phyloP scores from a whole-genome alignment of 2,113 vertebrate species.

The Mixornis gularis region DNA sequence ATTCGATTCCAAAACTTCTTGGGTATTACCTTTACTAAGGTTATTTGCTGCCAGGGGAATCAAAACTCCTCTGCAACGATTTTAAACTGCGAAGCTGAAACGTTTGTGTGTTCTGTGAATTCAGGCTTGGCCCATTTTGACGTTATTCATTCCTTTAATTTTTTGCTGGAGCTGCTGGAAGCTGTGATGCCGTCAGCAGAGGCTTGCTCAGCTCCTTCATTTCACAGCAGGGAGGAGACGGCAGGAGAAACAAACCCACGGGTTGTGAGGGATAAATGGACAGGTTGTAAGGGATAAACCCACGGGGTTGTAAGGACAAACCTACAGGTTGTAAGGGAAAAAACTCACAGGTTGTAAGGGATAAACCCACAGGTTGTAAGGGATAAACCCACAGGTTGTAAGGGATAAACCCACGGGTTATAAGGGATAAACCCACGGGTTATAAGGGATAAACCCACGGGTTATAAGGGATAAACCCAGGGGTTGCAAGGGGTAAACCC shows the following conservation, averaged over 20 bases:
- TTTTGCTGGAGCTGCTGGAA: not conserved
- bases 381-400: not conserved
- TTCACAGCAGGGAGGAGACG: not conserved
- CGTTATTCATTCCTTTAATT: not conserved
- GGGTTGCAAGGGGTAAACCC: not conserved
- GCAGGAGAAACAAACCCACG: not conserved
- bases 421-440: not conserved
- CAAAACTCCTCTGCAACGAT: not conserved
- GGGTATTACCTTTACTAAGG: not conserved
- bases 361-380: not conserved
- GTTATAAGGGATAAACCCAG: not conserved
- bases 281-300: not conserved
- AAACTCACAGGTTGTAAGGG: not conserved
- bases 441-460: not conserved
- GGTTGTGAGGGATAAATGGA: not conserved
- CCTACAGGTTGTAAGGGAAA: not conserved
- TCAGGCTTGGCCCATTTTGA: not conserved
- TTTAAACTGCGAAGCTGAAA: not conserved
- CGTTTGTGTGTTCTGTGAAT: not conserved
- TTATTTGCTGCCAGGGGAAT: not conserved
- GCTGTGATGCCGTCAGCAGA: not conserved
- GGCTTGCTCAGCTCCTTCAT: not conserved
- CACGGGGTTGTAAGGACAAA: not conserved
- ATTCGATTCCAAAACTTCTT: not conserved
- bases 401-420: not conserved